phyloP scores from a whole-genome alignment of 2,797 vertebrate species.

The Rhinatrema bivittatum region DNA sequence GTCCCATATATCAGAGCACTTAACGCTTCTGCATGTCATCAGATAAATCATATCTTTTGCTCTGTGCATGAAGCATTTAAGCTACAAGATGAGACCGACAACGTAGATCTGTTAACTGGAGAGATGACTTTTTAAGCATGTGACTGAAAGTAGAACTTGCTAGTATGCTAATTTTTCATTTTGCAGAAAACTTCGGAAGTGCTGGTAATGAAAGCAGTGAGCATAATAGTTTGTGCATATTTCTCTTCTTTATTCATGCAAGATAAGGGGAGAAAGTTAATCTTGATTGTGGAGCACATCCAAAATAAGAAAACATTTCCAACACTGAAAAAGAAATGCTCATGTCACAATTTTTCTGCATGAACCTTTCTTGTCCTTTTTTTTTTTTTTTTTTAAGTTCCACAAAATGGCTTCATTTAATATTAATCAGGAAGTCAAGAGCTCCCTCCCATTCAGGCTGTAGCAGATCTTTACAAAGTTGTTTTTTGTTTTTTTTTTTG shows the following conservation, averaged over 20 bases:
- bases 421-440: conserved; percentile 23
- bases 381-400: conserved; percentile 7
- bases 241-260: no score
- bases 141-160: no score
- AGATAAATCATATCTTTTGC: conserved; percentile 1
- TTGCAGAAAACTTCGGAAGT: no score
- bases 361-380: conserved; percentile 22
- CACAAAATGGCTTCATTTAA: conserved; percentile 1
- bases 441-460: conserved; percentile 13
- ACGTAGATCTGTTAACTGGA: neutral
- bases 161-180: no score
- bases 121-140: no score
- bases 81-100: neutral
- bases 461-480: conserved; percentile 14
- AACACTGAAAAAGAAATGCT: no score
- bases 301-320: no score
- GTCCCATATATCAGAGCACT: conserved; percentile 8
- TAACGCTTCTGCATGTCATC: neutral
- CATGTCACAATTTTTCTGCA: no score
- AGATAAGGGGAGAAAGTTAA: no score
- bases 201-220: no score
- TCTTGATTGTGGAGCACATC: no score
- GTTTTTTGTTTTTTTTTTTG: conserved; percentile 23
- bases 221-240: no score
- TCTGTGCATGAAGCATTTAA: neutral